Conservation (phyloP, 2,797 vertebrate species). For the Notoglanidium macrostoma region DNA sequence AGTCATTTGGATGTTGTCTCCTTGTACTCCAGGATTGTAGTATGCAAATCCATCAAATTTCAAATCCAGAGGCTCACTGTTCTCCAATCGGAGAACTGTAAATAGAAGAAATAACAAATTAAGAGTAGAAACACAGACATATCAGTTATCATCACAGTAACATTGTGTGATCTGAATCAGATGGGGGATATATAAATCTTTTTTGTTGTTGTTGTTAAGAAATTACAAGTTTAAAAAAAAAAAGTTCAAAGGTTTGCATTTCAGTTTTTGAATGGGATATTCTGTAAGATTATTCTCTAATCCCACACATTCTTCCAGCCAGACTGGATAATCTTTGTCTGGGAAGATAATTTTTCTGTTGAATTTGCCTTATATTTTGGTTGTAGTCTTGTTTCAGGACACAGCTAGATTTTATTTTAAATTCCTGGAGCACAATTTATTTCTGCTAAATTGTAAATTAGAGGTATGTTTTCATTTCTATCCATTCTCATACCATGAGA, state of each 20-base stretch:
- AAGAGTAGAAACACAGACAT: background rate
- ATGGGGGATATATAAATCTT: background rate
- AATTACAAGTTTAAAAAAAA: background rate
- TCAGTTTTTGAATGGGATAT: background rate
- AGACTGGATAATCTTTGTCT: background rate
- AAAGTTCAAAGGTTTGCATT: background rate
- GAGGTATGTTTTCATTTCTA: background rate
- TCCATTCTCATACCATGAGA: background rate
- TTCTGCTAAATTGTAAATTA: background rate
- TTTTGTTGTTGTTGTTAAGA: background rate
- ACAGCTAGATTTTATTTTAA: background rate
- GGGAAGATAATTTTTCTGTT: background rate
- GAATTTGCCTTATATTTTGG: background rate
- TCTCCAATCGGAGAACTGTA: slow-evolving; percentile 83
- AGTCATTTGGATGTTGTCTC: slow-evolving; percentile 78
- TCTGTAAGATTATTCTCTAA: background rate
- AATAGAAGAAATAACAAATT: slow-evolving; percentile 25
- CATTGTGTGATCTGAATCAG: background rate
- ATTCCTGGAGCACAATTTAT: background rate
- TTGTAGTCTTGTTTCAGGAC: background rate
- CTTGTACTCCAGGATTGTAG: slow-evolving; percentile 74
- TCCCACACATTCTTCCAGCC: background rate
- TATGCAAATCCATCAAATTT: slow-evolving; percentile 74
- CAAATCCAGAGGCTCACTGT: slow-evolving; percentile 73
- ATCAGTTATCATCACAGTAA: background rate